Percentiles rank a stretch among this genome's conserved stretches.
These are phyloP conservation scores for Ganaspis brasiliensis DNA, from an alignment of 2,888 invertebrate genomes.

Conservation along the genomic window DNA sequence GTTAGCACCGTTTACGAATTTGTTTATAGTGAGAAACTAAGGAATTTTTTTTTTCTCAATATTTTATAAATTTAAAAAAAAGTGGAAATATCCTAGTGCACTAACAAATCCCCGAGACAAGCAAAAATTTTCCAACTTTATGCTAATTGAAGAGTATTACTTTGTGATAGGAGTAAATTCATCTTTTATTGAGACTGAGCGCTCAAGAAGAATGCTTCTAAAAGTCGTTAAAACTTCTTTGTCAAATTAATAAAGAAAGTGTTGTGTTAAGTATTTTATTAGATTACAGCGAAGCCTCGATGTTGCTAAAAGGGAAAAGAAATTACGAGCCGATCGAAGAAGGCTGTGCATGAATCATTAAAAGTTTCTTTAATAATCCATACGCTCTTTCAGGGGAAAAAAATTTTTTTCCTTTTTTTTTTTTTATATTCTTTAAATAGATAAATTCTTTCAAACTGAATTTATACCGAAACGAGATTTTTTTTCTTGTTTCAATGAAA, in stretches of 20 bases:
- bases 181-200: slow-evolving; percentile 23
- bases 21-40: too few relatives aligned
- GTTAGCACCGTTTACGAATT: too few relatives aligned
- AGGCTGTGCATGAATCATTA: neutral
- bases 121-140: too few relatives aligned
- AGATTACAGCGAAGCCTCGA: slow-evolving; percentile 4
- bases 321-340: neutral
- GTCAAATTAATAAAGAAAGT: slow-evolving; percentile 15
- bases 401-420: neutral
- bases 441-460: too few relatives aligned
- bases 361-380: neutral
- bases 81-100: too few relatives aligned
- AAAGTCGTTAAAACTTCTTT: slow-evolving; percentile 18
- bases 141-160: neutral
- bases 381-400: neutral
- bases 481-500: too few relatives aligned
- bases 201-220: neutral
- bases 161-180: neutral
- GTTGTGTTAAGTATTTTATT: slow-evolving; percentile 20
- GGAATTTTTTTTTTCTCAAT: too few relatives aligned
- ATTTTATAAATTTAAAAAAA: too few relatives aligned
- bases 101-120: neutral
- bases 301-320: neutral
- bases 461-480: too few relatives aligned
- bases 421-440: too few relatives aligned